phyloP scores from a whole-genome alignment of 2,113 vertebrate genomes.

The Scolopax mira region DNA sequence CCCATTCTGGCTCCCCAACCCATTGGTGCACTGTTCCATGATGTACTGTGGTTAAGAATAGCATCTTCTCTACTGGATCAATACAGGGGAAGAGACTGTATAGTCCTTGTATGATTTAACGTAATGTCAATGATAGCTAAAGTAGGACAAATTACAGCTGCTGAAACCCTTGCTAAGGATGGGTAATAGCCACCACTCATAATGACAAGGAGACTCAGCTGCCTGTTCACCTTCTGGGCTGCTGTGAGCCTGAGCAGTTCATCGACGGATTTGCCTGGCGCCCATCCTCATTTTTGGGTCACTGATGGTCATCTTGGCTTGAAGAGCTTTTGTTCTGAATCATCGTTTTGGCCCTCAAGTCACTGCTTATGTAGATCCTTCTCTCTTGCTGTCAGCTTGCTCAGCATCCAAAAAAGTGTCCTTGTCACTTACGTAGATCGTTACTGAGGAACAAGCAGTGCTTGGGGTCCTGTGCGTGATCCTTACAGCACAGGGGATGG shows the following conservation, averaged over 20 bases:
- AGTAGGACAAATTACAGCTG: neutral
- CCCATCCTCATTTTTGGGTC: neutral
- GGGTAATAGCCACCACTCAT: neutral
- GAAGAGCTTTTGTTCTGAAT: neutral
- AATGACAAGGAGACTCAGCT: neutral
- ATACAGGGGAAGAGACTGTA: neutral
- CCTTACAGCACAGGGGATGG: neutral
- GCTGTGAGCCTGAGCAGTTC: neutral
- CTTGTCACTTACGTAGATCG: neutral
- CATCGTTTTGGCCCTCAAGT: neutral
- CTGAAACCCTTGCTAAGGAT: neutral
- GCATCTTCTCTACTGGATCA: neutral
- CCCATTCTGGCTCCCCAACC: neutral
- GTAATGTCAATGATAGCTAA: neutral
- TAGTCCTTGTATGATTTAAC: neutral
- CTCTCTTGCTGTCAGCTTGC: neutral
- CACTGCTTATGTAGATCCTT: neutral
- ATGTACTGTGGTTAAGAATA: neutral
- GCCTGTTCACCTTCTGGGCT: neutral
- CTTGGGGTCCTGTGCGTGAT: rapidly evolving
- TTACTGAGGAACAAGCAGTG: neutral
- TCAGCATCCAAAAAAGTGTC: neutral
- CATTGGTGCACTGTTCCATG: neutral
- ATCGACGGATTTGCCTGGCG: neutral
- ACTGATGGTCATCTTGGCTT: neutral